These are phyloP conservation scores for Aramus guarauna DNA, from an alignment of 2,113 vertebrate species.

Conservation along the genomic window DNA sequence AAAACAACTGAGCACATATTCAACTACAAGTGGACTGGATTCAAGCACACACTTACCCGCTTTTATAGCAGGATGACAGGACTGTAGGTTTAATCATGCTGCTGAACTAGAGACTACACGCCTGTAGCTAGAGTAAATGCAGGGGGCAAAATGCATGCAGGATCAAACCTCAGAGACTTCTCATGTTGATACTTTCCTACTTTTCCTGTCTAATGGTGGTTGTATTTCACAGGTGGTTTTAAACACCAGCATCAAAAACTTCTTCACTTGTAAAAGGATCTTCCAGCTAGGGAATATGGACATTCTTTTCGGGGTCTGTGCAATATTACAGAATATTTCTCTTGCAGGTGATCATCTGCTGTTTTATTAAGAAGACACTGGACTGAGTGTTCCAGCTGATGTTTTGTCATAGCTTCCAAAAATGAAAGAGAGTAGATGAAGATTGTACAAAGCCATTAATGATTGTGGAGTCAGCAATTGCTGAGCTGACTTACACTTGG, in stretches of 20 bases:
- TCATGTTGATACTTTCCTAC: background rate
- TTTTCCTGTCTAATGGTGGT: background rate
- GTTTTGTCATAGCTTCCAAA: slow-evolving; percentile 4
- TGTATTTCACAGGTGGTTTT: background rate
- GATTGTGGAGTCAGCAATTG: slow-evolving; percentile 15
- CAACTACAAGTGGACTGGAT: background rate
- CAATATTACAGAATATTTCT: background rate
- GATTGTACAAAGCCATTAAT: background rate
- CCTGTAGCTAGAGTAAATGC: background rate
- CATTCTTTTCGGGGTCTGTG: background rate
- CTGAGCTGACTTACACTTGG: background rate
- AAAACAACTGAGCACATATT: background rate
- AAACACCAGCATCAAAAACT: background rate
- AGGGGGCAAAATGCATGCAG: background rate
- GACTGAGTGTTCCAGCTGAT: background rate
- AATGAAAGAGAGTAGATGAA: slow-evolving; percentile 17
- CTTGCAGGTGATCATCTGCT: background rate
- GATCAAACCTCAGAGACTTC: background rate
- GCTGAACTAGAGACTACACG: background rate
- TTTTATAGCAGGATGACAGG: background rate
- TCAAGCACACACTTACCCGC: background rate
- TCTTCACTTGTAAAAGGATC: background rate
- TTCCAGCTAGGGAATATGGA: background rate
- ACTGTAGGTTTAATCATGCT: background rate
- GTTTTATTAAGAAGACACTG: background rate